Percentiles rank a stretch among this genome's conserved stretches.
Evolutionary conservation across 2,888 invertebrate species (phyloP).

Genomic region (Psococerastis gibbosa): DNA sequence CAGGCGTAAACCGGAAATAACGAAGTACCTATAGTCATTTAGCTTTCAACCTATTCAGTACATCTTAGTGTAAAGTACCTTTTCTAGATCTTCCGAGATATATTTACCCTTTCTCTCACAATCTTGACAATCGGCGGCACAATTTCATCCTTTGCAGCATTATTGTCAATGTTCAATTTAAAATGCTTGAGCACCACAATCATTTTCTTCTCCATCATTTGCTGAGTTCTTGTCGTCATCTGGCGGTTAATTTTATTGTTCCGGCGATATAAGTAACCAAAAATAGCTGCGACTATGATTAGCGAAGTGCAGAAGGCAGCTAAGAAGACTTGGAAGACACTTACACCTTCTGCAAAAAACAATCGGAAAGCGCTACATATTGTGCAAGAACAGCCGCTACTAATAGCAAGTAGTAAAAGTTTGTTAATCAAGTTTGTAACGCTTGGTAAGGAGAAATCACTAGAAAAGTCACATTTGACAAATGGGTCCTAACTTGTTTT

Average conservation of each 20-base stretch:
- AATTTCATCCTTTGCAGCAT: constrained; percentile 27
- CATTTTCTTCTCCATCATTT: constrained; percentile 3
- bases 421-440: no score
- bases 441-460: no score
- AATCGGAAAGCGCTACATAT: background rate
- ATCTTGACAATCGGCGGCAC: constrained; percentile 86
- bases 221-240: background rate
- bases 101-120: constrained; percentile 63
- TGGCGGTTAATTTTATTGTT: background rate
- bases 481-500: no score
- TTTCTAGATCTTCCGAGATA: no score
- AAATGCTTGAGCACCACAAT: constrained; percentile 1
- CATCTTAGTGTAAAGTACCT: no score
- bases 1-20: no score
- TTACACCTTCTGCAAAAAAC: background rate
- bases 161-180: background rate
- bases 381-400: background rate
- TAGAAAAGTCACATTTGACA: no score
- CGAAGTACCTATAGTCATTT: no score
- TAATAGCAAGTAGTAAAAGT: no score
- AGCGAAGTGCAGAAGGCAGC: background rate
- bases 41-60: no score
- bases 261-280: background rate
- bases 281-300: background rate
- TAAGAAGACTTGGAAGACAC: background rate